Conservation (phyloP, 2,888 invertebrate genomes). For the Nebria brevicollis region DNA sequence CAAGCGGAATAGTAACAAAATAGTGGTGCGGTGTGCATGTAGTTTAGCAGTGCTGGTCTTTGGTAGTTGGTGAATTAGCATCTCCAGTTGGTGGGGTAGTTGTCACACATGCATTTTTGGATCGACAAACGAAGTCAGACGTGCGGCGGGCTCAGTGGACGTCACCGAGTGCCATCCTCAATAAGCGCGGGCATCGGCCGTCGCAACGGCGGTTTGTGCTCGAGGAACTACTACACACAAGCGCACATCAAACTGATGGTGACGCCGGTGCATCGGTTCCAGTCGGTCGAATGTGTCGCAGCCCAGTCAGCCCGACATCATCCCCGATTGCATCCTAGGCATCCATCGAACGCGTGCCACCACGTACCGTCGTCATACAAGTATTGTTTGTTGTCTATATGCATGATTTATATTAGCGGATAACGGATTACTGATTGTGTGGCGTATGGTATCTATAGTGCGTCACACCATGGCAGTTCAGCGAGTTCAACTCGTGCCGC, state of each 20-base stretch:
- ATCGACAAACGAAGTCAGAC: constrained; percentile 83
- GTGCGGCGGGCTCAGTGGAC: constrained; percentile 79
- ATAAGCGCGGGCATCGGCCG: constrained; percentile 60
- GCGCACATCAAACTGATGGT: constrained; percentile 71
- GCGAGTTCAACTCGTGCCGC: background rate
- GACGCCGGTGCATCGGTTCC: constrained; percentile 77
- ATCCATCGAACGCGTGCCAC: background rate
- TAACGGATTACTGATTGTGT: no score
- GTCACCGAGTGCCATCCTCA: constrained; percentile 75
- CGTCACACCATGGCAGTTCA: constrained; percentile 2
- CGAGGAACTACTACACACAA: background rate
- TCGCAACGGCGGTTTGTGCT: constrained; percentile 46
- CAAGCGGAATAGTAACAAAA: background rate
- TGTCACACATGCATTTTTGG: constrained; percentile 82
- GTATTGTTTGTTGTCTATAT: background rate
- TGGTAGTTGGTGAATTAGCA: background rate
- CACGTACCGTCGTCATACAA: background rate
- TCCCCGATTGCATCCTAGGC: constrained; percentile 11
- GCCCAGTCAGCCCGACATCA: constrained; percentile 65
- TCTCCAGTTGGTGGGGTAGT: background rate
- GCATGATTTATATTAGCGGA: no score
- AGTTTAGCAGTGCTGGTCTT: no score
- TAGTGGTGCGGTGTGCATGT: no score
- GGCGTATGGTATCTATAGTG: background rate
- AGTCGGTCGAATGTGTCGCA: constrained; percentile 68